These are phyloP conservation scores for Acrobasis repandana DNA, from an alignment of 2,888 invertebrate species.

Conservation along the genomic window DNA sequence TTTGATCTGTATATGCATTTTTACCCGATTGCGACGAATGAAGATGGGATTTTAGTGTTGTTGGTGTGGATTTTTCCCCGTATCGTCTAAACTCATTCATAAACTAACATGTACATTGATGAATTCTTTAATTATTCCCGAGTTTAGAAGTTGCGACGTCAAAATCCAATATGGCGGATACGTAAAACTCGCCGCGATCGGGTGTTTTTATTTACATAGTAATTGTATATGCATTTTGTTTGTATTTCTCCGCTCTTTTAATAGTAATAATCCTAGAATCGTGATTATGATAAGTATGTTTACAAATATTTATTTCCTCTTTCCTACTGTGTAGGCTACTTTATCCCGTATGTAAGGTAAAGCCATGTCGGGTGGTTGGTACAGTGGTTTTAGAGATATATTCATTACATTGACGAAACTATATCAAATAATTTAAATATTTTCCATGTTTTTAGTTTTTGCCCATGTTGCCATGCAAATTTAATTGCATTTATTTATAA, in stretches of 20 bases:
- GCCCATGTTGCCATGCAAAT: no score
- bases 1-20: conserved; percentile 43
- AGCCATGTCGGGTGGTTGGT: background rate
- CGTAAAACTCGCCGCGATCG: background rate
- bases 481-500: no score
- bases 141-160: background rate
- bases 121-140: background rate
- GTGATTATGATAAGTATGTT: conserved; percentile 19
- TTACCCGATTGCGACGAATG: background rate
- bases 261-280: conserved; percentile 24
- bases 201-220: conserved; percentile 16
- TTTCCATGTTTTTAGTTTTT: no score
- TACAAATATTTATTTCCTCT: conserved; percentile 42
- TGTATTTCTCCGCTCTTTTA: conserved; percentile 21
- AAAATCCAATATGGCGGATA: background rate
- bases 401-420: background rate
- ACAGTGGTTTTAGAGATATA: background rate
- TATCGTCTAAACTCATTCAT: conserved; percentile 24
- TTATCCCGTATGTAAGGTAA: conserved; percentile 31
- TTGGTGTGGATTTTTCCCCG: conserved; percentile 1
- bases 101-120: background rate
- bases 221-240: conserved; percentile 29
- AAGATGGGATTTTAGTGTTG: background rate
- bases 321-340: conserved; percentile 61
- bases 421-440: no score